phyloP scores from a whole-genome alignment of 2,888 invertebrate species.

The Drosophila testacea region DNA sequence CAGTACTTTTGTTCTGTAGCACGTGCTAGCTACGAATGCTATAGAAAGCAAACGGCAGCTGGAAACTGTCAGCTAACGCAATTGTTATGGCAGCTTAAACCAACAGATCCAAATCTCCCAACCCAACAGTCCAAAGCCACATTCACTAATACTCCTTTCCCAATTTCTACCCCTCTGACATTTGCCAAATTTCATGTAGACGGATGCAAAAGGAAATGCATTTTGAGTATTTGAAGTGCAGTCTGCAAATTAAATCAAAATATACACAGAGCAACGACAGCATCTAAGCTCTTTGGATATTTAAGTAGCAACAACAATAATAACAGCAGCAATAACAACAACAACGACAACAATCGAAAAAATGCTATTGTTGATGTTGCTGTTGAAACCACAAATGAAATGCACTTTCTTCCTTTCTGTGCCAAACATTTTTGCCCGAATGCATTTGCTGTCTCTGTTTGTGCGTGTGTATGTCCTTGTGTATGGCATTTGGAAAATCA shows the following conservation, averaged over 20 bases:
- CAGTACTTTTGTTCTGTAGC: slow-evolving; percentile 33
- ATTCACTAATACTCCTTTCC: not conserved
- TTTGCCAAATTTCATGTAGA: slow-evolving; percentile 52
- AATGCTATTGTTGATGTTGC: slow-evolving; percentile 3
- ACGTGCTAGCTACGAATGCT: slow-evolving; percentile 28
- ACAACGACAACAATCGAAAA: slow-evolving; percentile 6
- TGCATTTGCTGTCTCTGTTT: slow-evolving; percentile 5
- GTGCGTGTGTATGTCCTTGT: not conserved
- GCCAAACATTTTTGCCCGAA: slow-evolving; percentile 30
- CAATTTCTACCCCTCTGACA: slow-evolving; percentile 22
- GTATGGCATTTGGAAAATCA: slow-evolving; percentile 42
- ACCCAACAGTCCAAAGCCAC: not conserved
- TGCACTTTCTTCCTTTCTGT: slow-evolving; percentile 30
- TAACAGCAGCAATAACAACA: slow-evolving; percentile 9
- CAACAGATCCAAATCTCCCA: slow-evolving; percentile 22
- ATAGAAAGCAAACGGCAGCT: slow-evolving; percentile 29
- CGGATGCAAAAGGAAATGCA: slow-evolving; percentile 47
- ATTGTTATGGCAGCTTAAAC: slow-evolving; percentile 67
- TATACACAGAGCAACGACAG: slow-evolving; percentile 47
- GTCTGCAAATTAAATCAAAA: slow-evolving; percentile 65
- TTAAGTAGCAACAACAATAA: slow-evolving; percentile 27
- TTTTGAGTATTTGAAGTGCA: slow-evolving; percentile 26
- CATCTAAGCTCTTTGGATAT: slow-evolving; percentile 40
- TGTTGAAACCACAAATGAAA: slow-evolving; percentile 44
- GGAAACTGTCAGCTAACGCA: slow-evolving; percentile 67